Evolutionary conservation across 2,888 invertebrate genomes (phyloP).

Genomic region (Cynaeus angustus): DNA sequence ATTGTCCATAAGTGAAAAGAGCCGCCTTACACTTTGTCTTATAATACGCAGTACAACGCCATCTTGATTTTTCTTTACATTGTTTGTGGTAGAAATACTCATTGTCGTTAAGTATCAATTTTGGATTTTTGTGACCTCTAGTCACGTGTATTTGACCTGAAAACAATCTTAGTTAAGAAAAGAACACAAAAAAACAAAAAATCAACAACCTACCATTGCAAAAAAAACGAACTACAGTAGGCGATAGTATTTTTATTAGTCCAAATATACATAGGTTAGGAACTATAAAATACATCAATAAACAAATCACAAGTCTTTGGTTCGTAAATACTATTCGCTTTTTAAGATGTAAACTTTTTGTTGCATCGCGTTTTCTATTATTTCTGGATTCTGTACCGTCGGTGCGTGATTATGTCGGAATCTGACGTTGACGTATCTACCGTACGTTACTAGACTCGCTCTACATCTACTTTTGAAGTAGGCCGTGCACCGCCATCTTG

Average conservation of each 20-base stretch:
- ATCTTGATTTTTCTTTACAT: constrained; percentile 57
- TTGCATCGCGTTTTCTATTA: constrained; percentile 29
- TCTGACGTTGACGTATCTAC: constrained; percentile 29
- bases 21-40: constrained; percentile 59
- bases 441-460: constrained; percentile 60
- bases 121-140: constrained; percentile 59
- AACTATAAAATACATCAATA: constrained; percentile 4
- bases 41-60: constrained; percentile 61
- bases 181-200: neutral
- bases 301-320: constrained; percentile 5
- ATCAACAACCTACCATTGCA: constrained; percentile 5
- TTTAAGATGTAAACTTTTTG: constrained; percentile 36
- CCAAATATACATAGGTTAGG: neutral
- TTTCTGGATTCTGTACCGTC: constrained; percentile 32
- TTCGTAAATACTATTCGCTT: constrained; percentile 17
- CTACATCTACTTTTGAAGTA: constrained; percentile 61
- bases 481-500: constrained; percentile 62
- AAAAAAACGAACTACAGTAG: neutral
- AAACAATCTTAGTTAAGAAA: constrained; percentile 33
- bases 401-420: constrained; percentile 45
- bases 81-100: constrained; percentile 58
- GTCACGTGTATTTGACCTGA: constrained; percentile 57
- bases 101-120: constrained; percentile 60
- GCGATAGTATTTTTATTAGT: neutral
- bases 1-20: constrained; percentile 56